Evolutionary conservation across 2,888 invertebrate species (phyloP).

Genomic region (Amphipoea lucens): DNA sequence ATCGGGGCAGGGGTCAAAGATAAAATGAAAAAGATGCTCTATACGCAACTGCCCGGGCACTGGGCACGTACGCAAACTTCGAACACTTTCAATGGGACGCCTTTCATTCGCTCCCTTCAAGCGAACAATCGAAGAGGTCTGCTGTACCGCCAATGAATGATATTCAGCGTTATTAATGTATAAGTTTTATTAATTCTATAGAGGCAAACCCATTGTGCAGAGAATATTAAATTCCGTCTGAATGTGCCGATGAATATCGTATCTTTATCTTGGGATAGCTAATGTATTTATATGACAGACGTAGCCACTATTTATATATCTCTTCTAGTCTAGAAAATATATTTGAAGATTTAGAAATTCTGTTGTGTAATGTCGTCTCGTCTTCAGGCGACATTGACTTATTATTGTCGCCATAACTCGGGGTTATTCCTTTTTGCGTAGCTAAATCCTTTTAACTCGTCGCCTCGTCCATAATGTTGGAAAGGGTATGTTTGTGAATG

Average conservation of each 20-base stretch:
- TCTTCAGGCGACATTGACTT: constrained; percentile 39
- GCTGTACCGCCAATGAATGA: constrained; percentile 49
- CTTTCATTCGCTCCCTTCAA: constrained; percentile 64
- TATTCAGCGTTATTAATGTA: constrained; percentile 52
- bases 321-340: constrained; percentile 48
- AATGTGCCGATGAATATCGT: constrained; percentile 45
- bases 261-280: constrained; percentile 48
- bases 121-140: constrained; percentile 59
- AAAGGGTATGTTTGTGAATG: constrained; percentile 42
- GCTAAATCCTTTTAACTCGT: constrained; percentile 52
- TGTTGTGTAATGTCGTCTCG: constrained; percentile 42
- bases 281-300: constrained; percentile 58
- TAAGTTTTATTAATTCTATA: constrained; percentile 51
- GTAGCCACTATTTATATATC: constrained; percentile 49
- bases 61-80: constrained; percentile 70
- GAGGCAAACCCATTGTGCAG: constrained; percentile 51
- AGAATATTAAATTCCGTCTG: constrained; percentile 46
- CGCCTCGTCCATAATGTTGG: constrained; percentile 34
- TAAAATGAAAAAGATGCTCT: constrained; percentile 62
- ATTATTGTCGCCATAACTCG: constrained; percentile 24
- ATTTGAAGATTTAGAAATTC: constrained; percentile 40
- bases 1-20: constrained; percentile 62
- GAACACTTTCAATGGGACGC: constrained; percentile 68
- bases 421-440: constrained; percentile 27
- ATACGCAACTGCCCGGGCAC: constrained; percentile 45